A percentile compares a stretch with the other conserved stretches of the same genome.
phyloP scores from a whole-genome alignment of 1,140 invertebrate genomes.

The Thaumatotibia leucotreta region DNA sequence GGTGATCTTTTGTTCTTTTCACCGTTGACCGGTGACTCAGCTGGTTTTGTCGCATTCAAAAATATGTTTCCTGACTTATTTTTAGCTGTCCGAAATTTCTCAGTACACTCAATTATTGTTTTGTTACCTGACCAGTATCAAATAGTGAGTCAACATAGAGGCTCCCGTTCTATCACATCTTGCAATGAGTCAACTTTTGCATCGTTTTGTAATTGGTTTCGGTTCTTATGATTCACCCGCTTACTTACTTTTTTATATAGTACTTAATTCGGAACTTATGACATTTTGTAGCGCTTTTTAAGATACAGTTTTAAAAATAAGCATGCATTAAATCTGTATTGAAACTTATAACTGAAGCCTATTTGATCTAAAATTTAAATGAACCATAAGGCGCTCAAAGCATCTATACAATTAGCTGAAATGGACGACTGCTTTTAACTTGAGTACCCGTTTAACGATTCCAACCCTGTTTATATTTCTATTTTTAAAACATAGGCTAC shows the following conservation, averaged over 20 bases:
- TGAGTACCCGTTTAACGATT: not conserved
- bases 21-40: slow-evolving; percentile 24
- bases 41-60: slow-evolving; percentile 19
- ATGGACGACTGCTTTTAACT: not conserved
- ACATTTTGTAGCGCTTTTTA: too few relatives aligned
- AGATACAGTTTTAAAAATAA: too few relatives aligned
- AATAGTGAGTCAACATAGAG: not conserved
- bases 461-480: not conserved
- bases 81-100: not conserved
- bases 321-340: not conserved
- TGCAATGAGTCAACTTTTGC: slow-evolving; percentile 5
- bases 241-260: too few relatives aligned
- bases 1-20: slow-evolving; percentile 56
- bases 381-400: not conserved
- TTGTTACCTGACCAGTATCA: not conserved
- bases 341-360: not conserved
- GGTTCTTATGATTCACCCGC: not conserved
- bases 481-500: not conserved
- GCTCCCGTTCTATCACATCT: not conserved
- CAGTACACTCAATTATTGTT: not conserved
- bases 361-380: not conserved
- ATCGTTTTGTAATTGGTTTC: not conserved
- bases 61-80: slow-evolving; percentile 7
- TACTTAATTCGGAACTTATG: not conserved
- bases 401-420: not conserved